Base-by-base conservation (phyloP, 2,888 invertebrate species). In the Pyrocoelia pectoralis region DNA sequence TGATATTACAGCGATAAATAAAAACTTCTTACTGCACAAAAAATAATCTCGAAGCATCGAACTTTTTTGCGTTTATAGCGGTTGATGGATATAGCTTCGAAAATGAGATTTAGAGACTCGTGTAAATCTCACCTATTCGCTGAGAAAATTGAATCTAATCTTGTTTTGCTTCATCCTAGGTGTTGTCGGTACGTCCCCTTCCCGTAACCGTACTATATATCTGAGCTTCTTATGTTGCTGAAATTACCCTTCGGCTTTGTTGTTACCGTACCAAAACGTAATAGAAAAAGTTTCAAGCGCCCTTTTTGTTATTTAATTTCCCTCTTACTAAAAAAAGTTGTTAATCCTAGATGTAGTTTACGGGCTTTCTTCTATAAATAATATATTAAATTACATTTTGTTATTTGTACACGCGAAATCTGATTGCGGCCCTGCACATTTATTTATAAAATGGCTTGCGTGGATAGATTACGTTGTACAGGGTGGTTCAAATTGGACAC, bases 71-170 rank as follows among this genome's bases (percentile, higher is more conserved):
- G 54, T 60, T 60, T 60, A 24, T 24, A 54, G 49, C 28, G 48
- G 52, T 49, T 54, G 59, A 61, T 61, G 51, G 56, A 61, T 61
- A 56, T 62, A 56, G 49, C 41, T 28, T 56, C 62, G 57, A 52
- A 56, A 62, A 62, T 58, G 58, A 63, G 58, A 55, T 63, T 58
- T 55, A 63, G 60, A 59, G 49, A 41, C 59, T 46, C 48, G 51
- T 63, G 54, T 54, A 68, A 66, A 68, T 66, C 61, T 66, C 57
- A 66, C 64, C 65, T 66, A 68, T 66, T 68, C 63, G 58, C 61
- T 66, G 64, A 56, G 66, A 61, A 66, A 66, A 68, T 68, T 66
- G 66, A 63, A 66, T 66, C 63, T 68, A 68, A 68, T 68, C 66
- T 62, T 64, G 64, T 64, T 64, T 64, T 59, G 58, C 46, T 52